Base-by-base conservation (phyloP, 2,113 vertebrate genomes). In the Orycteropus afer region DNA sequence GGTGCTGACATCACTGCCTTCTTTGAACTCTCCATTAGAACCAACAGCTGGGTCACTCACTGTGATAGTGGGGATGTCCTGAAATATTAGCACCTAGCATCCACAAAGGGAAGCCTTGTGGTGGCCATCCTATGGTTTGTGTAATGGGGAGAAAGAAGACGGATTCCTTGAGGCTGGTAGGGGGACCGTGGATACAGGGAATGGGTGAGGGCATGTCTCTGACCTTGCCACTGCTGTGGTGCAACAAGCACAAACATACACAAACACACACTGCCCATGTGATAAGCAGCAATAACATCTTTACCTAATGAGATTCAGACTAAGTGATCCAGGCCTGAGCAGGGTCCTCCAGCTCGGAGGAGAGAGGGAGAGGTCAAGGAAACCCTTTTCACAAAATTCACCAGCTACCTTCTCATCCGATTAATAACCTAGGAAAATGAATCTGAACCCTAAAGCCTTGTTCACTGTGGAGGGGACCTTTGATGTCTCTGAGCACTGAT, bases 381-480 rank as follows among this genome's bases (percentile, higher is more conserved):
- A 76, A 79, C 3, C 55, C 63, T 88, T 59, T 77, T 74, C 84
- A 91, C 63, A 57, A 18, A 97, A 71, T 86, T 95, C 63, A 82
- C 83, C 93, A 85, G 93, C 87, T 87, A 7, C 14, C 94, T 96
- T 95, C 90, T 96, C 95, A 92, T 29, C 25, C 80, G 97, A 49
- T 94, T 97, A 98, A 97, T 98, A 97, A 96, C 94, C 49, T 83
- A 63, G 95, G 20, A 94, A 83, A 97, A 57, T 53, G 2, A 86
- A 96, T 94, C 84, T 77, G 91, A 89, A 61, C 79, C 51, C 86
- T 74, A 84, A 94, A 90, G 0, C 22, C 71, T 0, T 2, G 40
- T 69, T 93, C 47, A 17, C 22, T 92, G 92, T 93, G 92, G 89
- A 96, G 91, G 90, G 73, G 25, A 69, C 59, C 90, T 97, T 97